A percentile compares a stretch with the other conserved stretches of the same genome.
Conservation (phyloP, 2,113 vertebrate species). For the Bufo bufo region DNA sequence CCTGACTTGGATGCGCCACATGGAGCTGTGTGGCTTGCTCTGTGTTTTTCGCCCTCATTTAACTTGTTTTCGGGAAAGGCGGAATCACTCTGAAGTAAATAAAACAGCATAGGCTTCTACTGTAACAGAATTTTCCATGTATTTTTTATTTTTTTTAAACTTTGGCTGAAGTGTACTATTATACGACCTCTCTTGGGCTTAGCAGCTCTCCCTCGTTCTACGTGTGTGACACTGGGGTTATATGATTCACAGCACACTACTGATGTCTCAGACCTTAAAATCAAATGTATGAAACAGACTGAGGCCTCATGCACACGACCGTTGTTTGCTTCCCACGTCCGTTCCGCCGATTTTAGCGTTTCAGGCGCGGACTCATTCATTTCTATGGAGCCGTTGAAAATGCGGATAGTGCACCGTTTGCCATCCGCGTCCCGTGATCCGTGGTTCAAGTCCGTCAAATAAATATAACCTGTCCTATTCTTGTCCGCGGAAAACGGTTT, state of each 20-base stretch:
- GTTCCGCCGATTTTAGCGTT: too few relatives aligned
- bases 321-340: too few relatives aligned
- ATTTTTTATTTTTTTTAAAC: constrained; percentile 13
- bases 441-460: too few relatives aligned
- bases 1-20: constrained; percentile 55
- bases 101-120: constrained; percentile 40
- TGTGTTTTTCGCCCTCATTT: constrained; percentile 42
- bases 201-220: not conserved
- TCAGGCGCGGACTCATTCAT: too few relatives aligned
- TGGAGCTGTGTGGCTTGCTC: constrained; percentile 6
- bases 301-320: too few relatives aligned
- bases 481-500: too few relatives aligned
- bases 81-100: constrained; percentile 48
- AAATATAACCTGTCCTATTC: too few relatives aligned
- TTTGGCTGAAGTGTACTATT: constrained; percentile 36
- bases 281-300: not conserved
- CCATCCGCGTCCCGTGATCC: too few relatives aligned
- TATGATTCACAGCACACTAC: not conserved
- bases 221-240: not conserved
- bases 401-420: too few relatives aligned
- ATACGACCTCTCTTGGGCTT: constrained; percentile 20
- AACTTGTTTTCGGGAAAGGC: constrained; percentile 43
- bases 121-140: constrained; percentile 46
- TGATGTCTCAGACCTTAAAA: not conserved
- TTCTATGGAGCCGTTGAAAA: too few relatives aligned